A percentile compares a stretch with the other conserved stretches of the same genome.
Conservation (phyloP, 2,888 invertebrate species). For the Lycocerus yunnanus region DNA sequence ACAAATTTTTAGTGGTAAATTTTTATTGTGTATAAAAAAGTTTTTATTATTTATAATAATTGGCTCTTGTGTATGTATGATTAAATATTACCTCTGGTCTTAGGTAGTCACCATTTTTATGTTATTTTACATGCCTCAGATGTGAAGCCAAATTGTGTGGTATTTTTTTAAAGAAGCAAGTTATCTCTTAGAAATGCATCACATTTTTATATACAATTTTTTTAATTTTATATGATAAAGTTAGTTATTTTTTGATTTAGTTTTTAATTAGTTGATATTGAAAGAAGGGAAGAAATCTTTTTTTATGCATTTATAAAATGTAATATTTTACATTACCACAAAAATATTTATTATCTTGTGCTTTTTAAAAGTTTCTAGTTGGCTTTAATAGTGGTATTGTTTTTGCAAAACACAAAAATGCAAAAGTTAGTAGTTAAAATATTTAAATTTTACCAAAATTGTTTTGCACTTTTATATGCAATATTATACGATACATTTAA, state of each 20-base stretch:
- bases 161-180: conserved; percentile 12
- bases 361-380: conserved; percentile 10
- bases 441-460: not conserved
- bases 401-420: not conserved
- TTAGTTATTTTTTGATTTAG: conserved; percentile 33
- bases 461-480: not conserved
- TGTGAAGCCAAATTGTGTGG: conserved; percentile 6
- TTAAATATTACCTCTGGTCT: conserved; percentile 33
- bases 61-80: conserved; percentile 27
- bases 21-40: conserved; percentile 20
- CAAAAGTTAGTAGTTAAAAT: not conserved
- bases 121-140: conserved; percentile 27
- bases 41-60: conserved; percentile 18
- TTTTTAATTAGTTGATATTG: conserved; percentile 35
- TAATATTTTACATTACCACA: conserved; percentile 43
- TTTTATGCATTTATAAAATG: conserved; percentile 46
- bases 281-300: conserved; percentile 31
- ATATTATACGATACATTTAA: not conserved
- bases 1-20: conserved; percentile 16
- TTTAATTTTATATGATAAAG: conserved; percentile 41
- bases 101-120: conserved; percentile 34
- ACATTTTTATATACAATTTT: conserved; percentile 38
- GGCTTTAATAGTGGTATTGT: conserved; percentile 9
- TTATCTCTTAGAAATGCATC: conserved; percentile 12
- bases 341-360: conserved; percentile 44